phyloP scores from a whole-genome alignment of 1,140 invertebrate genomes.

The Platorchestia sp. region DNA sequence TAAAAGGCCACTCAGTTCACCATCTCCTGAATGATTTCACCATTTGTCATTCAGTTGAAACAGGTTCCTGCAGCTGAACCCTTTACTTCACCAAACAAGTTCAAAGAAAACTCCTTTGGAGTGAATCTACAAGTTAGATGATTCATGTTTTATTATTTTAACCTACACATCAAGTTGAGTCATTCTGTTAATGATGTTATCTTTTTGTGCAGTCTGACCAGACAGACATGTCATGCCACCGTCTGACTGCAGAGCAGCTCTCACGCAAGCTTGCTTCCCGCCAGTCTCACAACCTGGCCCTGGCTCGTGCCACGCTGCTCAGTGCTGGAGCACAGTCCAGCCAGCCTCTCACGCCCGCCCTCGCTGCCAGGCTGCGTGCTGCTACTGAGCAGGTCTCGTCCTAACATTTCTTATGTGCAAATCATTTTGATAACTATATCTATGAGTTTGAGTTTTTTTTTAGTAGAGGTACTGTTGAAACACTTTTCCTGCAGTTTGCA shows the following conservation, averaged over 20 bases:
- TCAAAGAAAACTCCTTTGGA: too few relatives aligned
- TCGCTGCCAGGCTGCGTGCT: constrained; percentile 53
- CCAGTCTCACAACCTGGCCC: constrained; percentile 52
- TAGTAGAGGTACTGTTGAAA: not conserved
- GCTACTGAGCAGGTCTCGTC: constrained; percentile 31
- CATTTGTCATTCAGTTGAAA: too few relatives aligned
- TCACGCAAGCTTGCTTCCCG: constrained; percentile 41
- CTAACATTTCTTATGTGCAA: not conserved
- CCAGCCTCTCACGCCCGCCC: constrained; percentile 39
- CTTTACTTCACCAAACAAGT: too few relatives aligned
- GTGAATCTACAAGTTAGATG: too few relatives aligned
- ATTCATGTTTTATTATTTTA: too few relatives aligned
- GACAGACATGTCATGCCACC: constrained; percentile 32
- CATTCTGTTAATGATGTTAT: not conserved
- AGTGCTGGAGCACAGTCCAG: constrained; percentile 42
- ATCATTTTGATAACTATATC: not conserved
- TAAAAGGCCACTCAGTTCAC: too few relatives aligned
- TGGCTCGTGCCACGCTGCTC: constrained; percentile 50
- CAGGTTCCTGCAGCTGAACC: too few relatives aligned
- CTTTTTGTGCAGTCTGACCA: constrained; percentile 14
- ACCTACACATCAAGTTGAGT: too few relatives aligned
- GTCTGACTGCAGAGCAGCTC: constrained; percentile 48
- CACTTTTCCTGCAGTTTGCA: too few relatives aligned
- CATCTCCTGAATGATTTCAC: too few relatives aligned
- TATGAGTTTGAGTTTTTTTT: not conserved